These are phyloP conservation scores for Rhinolophus sinicus DNA, from an alignment of 2,113 vertebrate genomes.

Conservation along the genomic window DNA sequence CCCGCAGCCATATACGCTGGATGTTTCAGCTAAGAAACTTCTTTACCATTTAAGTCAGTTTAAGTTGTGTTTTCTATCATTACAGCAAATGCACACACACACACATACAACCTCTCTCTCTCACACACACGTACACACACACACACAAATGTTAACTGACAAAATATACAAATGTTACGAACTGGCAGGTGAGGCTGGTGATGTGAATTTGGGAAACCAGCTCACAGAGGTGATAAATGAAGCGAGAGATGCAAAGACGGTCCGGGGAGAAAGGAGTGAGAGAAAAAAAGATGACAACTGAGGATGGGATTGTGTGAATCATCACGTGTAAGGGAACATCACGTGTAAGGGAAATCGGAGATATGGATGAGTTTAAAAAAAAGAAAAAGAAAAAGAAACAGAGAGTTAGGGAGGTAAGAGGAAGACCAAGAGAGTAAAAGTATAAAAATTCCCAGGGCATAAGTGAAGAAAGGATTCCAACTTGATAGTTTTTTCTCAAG, in stretches of 20 bases:
- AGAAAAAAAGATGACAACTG: background rate
- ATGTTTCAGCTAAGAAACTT: background rate
- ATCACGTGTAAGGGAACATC: background rate
- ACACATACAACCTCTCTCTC: no score
- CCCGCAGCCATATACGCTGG: background rate
- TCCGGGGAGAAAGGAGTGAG: background rate
- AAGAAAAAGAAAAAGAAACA: background rate
- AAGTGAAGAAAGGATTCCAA: background rate
- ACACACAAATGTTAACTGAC: background rate
- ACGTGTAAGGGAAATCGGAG: background rate
- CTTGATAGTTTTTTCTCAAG: background rate
- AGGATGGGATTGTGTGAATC: background rate
- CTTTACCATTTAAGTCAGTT: conserved; percentile 17
- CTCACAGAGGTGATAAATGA: background rate
- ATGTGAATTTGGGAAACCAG: background rate
- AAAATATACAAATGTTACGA: background rate
- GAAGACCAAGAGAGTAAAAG: background rate
- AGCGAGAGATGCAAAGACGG: background rate
- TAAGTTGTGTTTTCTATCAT: background rate
- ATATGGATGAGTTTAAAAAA: background rate
- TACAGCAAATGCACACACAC: background rate
- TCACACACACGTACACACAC: background rate
- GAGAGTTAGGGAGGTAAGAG: background rate
- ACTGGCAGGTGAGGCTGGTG: background rate
- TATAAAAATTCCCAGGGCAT: background rate